Evolutionary conservation across 2,797 vertebrate species (phyloP), one percentile per base, ranked within the genome.

Genomic region (Melanotaenia parkinsoni): DNA sequence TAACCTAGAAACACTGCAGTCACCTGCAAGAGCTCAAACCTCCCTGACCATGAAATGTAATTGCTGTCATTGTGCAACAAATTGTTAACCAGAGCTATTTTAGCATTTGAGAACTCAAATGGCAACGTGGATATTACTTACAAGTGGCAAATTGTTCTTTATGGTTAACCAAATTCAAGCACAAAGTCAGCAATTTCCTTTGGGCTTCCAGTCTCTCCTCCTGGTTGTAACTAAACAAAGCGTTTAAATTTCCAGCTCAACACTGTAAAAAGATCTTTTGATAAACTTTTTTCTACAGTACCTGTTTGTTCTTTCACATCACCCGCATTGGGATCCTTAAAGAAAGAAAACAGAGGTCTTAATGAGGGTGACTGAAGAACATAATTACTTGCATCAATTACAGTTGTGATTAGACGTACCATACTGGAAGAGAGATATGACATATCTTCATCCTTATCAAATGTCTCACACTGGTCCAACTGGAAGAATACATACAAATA

Each of bases 181-280:
- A 95, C 95, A 96, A 92, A 93, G 94, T 85, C 97, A 97, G 96
- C 95, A 97, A 97, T 94, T 94, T 77, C 93, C 91, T 93, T 94
- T 91, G 95, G 94, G 93, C 96, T 98, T 98, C 97, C 98, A 98
- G 97, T 98, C 98, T 98, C 98, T 96, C 96, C 68, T 91, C 88
- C 76, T 91, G 87, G 83, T 91, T 82, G 83, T 89, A 89, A 77
- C 87, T 89, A 80, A 45, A 84, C 72, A 79, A 88, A 85, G 87
- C 83, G 84, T 88, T 86, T 89, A 82, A 84, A 87, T 86, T 89
- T 91, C 87, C 87, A 89, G 79, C 78, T 90, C 85, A 91, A 83
- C 78, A 88, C 88, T 87, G 81, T n/a, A 47, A 63, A 59, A 53
- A 43, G 33, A 82, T n/a, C 67, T 63, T 82, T 75, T 80, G 81